Evolutionary conservation across 2,113 vertebrate genomes (phyloP).

Genomic region (Melospiza georgiana): DNA sequence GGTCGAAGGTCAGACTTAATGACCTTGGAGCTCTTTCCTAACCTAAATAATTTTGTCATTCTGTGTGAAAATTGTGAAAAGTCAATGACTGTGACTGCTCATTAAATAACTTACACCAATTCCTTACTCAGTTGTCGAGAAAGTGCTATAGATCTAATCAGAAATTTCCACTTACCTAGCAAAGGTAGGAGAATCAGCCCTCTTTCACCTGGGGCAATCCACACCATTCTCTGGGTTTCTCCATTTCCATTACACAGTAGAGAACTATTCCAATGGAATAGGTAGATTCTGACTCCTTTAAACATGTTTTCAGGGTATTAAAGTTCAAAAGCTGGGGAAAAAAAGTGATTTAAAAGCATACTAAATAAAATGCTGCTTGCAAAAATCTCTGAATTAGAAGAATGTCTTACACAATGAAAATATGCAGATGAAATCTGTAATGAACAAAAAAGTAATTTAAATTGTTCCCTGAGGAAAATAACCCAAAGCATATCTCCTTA

Average conservation of each 20-base stretch:
- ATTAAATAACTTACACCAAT: neutral
- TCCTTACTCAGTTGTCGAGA: neutral
- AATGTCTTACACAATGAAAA: neutral
- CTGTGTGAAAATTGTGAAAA: neutral
- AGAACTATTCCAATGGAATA: neutral
- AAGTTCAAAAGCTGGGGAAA: neutral
- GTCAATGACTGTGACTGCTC: neutral
- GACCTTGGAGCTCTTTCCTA: neutral
- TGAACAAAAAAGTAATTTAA: conserved; percentile 19
- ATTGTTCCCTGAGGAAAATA: neutral
- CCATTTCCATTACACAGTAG: neutral
- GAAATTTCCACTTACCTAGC: neutral
- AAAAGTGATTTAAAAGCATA: neutral
- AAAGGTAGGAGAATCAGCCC: neutral
- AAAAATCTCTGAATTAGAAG: neutral
- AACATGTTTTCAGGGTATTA: neutral
- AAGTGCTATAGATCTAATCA: neutral
- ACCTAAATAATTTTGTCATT: neutral
- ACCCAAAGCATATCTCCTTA: neutral
- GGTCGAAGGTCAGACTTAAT: neutral
- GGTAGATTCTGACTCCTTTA: neutral
- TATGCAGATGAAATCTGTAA: conserved; percentile 16
- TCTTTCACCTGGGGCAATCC: neutral
- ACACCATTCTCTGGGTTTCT: neutral
- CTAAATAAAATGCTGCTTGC: neutral